phyloP scores from a whole-genome alignment of 2,888 invertebrate species.

The Oligia fasciuncula region DNA sequence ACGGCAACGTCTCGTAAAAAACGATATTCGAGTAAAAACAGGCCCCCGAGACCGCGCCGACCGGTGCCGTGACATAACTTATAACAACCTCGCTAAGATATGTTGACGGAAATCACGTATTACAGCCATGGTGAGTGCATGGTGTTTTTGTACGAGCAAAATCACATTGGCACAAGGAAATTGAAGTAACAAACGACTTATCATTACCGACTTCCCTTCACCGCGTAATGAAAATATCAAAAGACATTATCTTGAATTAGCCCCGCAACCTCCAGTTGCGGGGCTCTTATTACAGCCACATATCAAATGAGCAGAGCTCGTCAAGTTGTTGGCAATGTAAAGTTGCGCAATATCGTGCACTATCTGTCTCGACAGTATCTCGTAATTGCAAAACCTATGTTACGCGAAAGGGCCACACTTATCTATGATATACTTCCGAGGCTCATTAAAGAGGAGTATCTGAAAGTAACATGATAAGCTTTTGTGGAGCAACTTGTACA shows the following conservation, averaged over 20 bases:
- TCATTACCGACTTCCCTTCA: constrained; percentile 32
- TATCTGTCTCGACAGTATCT: constrained; percentile 17
- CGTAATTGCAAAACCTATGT: constrained; percentile 38
- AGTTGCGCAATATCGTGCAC: constrained; percentile 44
- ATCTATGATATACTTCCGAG: constrained; percentile 21
- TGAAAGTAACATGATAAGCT: constrained; percentile 14
- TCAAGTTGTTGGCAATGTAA: constrained; percentile 36
- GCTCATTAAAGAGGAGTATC: constrained; percentile 14
- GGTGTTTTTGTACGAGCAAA: constrained; percentile 43
- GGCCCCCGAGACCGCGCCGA: constrained; percentile 70
- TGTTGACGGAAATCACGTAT: constrained; percentile 78
- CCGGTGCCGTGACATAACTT: constrained; percentile 69
- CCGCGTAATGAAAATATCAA: constrained; percentile 35
- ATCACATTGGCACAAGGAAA: constrained; percentile 44
- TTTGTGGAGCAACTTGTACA: constrained; percentile 6
- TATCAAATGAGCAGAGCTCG: constrained; percentile 34
- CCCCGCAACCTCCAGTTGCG: constrained; percentile 14
- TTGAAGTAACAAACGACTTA: constrained; percentile 33
- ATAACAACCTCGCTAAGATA: constrained; percentile 67
- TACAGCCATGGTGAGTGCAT: constrained; percentile 52
- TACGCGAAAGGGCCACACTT: constrained; percentile 22
- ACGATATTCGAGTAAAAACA: constrained; percentile 77
- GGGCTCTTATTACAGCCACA: constrained; percentile 43
- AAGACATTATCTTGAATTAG: constrained; percentile 37
- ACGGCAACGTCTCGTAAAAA: constrained; percentile 70